Percentiles rank a stretch among this genome's conserved stretches.
phyloP scores from a whole-genome alignment of 2,888 invertebrate species.

The Conops quadrifasciatus region DNA sequence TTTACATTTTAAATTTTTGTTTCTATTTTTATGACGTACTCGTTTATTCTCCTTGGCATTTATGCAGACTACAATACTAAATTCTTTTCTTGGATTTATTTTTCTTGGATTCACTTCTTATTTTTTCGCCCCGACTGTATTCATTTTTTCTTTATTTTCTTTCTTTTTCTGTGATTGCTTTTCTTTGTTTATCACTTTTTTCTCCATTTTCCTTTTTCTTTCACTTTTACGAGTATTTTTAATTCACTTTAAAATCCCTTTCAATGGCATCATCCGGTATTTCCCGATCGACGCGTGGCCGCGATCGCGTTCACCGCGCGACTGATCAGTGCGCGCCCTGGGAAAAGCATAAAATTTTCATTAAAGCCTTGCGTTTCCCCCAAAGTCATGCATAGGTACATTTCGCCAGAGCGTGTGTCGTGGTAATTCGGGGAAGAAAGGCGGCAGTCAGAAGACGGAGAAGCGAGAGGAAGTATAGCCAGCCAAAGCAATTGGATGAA shows the following conservation, averaged over 20 bases:
- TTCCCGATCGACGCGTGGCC: constrained; percentile 20
- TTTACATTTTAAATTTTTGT: too few species aligned
- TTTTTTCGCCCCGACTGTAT: neutral
- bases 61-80: too few species aligned
- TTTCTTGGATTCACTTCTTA: neutral
- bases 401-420: neutral
- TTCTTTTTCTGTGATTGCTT: neutral
- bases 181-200: neutral
- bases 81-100: too few species aligned
- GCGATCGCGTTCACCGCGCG: constrained; percentile 15
- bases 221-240: neutral
- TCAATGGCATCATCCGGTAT: neutral
- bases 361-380: neutral
- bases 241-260: neutral
- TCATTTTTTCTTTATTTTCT: neutral
- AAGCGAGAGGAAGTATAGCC: neutral
- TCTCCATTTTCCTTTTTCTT: neutral
- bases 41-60: too few species aligned
- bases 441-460: neutral
- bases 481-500: constrained; percentile 15
- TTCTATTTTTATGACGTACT: too few species aligned
- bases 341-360: constrained; percentile 24
- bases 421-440: neutral
- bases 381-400: neutral
- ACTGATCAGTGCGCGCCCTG: constrained; percentile 18